A percentile compares a stretch with the other conserved stretches of the same genome.
Evolutionary conservation across 2,113 vertebrate genomes (phyloP).

Genomic region (Rostratula benghalensis): DNA sequence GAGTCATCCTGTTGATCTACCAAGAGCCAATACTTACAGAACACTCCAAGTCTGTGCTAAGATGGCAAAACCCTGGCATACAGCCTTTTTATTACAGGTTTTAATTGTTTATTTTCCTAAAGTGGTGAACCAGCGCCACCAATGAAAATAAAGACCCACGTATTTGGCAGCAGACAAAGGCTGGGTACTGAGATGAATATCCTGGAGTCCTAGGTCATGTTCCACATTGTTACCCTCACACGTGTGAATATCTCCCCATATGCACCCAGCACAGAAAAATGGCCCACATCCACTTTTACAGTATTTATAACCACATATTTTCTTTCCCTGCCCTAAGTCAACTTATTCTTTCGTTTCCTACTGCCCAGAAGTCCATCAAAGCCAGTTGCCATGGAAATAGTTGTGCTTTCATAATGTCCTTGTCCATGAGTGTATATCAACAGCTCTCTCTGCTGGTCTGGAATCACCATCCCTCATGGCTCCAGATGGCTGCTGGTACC

Average conservation of each 20-base stretch:
- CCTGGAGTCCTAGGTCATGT: neutral
- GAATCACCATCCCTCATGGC: neutral
- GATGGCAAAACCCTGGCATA: neutral
- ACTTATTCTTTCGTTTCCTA: conserved; percentile 5
- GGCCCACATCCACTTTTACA: neutral
- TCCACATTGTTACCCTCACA: neutral
- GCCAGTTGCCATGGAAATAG: conserved; percentile 56
- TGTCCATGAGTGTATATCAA: neutral
- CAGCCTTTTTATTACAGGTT: neutral
- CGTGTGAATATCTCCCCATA: neutral
- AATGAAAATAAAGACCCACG: neutral
- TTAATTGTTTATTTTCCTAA: neutral
- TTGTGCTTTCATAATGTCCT: conserved; percentile 14
- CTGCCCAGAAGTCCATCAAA: conserved; percentile 52
- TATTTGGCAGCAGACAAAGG: neutral
- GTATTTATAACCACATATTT: conserved; percentile 12
- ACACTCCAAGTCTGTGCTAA: neutral
- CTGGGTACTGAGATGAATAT: neutral
- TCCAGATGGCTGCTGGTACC: neutral
- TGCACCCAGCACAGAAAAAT: neutral
- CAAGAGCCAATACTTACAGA: neutral
- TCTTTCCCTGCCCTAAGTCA: conserved; percentile 4
- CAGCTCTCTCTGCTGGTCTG: conserved; percentile 66
- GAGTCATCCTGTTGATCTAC: neutral
- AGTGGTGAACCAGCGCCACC: neutral